Conservation (phyloP, 2,113 vertebrate species). For the mouse (Mus musculus) region DNA sequence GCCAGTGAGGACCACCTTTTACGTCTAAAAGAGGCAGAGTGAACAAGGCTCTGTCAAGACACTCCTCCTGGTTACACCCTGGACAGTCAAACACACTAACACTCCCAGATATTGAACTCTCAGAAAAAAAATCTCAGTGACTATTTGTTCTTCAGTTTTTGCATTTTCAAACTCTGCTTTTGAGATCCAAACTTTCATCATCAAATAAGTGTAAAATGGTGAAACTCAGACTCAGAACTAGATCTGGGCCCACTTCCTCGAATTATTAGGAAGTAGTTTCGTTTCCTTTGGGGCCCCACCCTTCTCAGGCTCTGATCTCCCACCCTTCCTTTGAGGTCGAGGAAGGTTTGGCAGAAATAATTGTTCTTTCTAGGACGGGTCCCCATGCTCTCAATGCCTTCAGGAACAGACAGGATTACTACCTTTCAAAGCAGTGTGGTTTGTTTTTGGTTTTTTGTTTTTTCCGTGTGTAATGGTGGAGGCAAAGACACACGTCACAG, state of each 20-base stretch:
- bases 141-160: background rate
- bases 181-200: background rate
- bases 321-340: slow-evolving; percentile 71
- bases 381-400: background rate
- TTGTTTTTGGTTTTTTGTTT: too few species aligned
- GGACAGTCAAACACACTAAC: background rate
- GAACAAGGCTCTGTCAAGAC: background rate
- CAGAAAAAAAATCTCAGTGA: background rate
- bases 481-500: background rate
- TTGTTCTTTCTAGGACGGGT: slow-evolving; percentile 29
- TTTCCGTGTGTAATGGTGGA: background rate
- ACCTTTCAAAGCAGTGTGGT: background rate
- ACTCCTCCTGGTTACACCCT: background rate
- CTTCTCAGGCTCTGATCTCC: slow-evolving; percentile 22
- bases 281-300: slow-evolving; percentile 65
- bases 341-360: slow-evolving; percentile 45
- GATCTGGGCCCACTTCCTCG: background rate
- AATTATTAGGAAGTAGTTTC: background rate
- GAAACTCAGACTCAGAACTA: background rate
- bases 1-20: background rate
- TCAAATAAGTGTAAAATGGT: background rate
- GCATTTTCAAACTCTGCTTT: slow-evolving; percentile 27
- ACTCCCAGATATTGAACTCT: background rate
- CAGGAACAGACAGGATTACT: background rate
- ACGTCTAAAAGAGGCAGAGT: background rate